Evolutionary conservation across 2,888 invertebrate species (phyloP).

Genomic region (Druceiella hillmani): DNA sequence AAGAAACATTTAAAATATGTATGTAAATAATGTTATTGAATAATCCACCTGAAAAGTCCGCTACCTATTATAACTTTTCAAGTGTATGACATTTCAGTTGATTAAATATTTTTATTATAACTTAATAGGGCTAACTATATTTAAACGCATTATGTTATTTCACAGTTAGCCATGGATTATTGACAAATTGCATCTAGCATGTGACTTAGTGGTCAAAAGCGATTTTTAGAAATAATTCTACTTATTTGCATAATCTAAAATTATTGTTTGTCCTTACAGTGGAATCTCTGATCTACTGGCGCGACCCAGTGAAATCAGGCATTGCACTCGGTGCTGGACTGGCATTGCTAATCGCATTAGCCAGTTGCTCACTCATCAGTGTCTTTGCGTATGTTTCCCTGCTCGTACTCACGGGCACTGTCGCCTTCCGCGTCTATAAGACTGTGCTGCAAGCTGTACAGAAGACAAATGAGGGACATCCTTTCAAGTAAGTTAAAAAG

Average conservation of each 20-base stretch:
- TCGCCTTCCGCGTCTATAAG: slow-evolving; percentile 95
- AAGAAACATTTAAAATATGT: no score
- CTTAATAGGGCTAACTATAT: no score
- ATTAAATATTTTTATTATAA: no score
- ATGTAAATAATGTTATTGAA: no score
- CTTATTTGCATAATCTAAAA: neutral
- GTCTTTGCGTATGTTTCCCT: slow-evolving; percentile 92
- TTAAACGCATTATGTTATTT: no score
- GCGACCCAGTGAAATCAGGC: slow-evolving; percentile 91
- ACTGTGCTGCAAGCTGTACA: slow-evolving; percentile 92
- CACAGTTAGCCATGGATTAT: no score
- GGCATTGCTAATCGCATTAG: slow-evolving; percentile 85
- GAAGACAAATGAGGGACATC: slow-evolving; percentile 94
- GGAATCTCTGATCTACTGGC: slow-evolving; percentile 97
- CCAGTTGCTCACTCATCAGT: slow-evolving; percentile 92
- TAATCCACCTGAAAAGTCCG: no score
- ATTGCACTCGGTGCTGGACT: slow-evolving; percentile 88
- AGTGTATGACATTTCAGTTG: no score
- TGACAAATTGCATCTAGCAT: no score
- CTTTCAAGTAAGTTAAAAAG: slow-evolving; percentile 79
- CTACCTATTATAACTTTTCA: no score
- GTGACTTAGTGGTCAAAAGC: no score
- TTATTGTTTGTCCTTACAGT: slow-evolving; percentile 57
- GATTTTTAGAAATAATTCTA: no score
- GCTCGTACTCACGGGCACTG: slow-evolving; percentile 76